Base-by-base conservation (phyloP, 2,888 invertebrate genomes). In the Timema podura region DNA sequence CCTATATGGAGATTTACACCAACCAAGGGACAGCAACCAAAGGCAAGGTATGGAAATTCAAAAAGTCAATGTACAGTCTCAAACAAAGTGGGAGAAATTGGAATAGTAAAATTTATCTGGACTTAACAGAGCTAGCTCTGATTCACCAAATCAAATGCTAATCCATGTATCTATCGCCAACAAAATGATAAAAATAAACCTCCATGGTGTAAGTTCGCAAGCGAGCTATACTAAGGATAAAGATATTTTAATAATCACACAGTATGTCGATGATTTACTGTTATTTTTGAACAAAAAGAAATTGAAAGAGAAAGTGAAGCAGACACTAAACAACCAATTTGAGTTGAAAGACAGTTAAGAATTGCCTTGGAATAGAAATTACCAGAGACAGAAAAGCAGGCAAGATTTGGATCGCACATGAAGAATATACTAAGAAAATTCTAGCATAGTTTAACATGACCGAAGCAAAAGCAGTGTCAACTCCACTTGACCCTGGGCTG, bases 51-150 rank as follows among this genome's bases (percentile, higher is more conserved):
- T 66, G 54, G 45, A 45, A 11, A 65, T 46, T 69, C 45, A 48
- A 69, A 44, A 69, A 69, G 5, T 48, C 66, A 6, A 51, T 66
- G 13, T 54, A 69, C 65, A 54, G 69, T 16, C 65, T 69, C 10
- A 69, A 69, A 51, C 65, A 66, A 46, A 65, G 65, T n/a, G 64
- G 49, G 13, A 65, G 54, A 47, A 51, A 48, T 46, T 69, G 66
- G 69, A 64, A 66, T 51, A 51, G 13, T 10, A 61, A 61, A 45
- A 30, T 30, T 61, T 30, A 61, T 61, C 5, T 44, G 13, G 61
- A 44, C 11, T 30, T 61, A 45, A 11, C 61, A n/a, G 45, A 11
- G 5, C 30, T 57, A 16, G 15, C n/a, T n/a, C n/a, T n/a, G 45
- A 45, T 61, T 61, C 45, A 11, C 7, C 8, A 16, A 30, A 2